Conservation (phyloP, 30 jellyfish, hydroid and myxozoan species). For the Catostylus mosaicus region DNA sequence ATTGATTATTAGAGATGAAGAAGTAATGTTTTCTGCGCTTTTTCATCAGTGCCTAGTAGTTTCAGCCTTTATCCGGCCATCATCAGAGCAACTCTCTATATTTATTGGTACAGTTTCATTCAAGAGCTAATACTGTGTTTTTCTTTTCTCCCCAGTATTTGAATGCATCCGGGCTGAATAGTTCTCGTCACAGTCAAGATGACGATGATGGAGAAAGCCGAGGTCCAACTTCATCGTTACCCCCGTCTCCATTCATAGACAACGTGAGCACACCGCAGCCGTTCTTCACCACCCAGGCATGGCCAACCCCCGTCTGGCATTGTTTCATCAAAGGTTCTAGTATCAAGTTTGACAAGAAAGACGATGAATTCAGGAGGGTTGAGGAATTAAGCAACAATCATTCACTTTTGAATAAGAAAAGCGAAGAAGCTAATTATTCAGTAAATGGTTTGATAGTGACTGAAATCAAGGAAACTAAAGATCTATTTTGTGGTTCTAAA, state of each 20-base stretch:
- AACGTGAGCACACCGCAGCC: conserved; percentile 94
- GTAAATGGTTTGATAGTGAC: conserved; percentile 80
- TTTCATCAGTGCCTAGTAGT: no score
- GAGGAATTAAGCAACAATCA: conserved; percentile 77
- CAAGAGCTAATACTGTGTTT: no score
- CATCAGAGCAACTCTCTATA: no score
- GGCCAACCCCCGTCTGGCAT: conserved; percentile 99
- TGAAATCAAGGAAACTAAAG: conserved; percentile 77
- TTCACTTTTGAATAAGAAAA: conserved; percentile 65
- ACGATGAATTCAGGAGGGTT: conserved; percentile 75
- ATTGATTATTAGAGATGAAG: no score
- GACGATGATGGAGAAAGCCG: conserved; percentile 62
- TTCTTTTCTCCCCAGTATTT: conserved; percentile 45
- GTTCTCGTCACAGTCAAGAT: conserved; percentile 67
- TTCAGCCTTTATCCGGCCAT: no score
- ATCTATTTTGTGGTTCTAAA: conserved; percentile 14
- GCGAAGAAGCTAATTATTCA: conserved; percentile 85
- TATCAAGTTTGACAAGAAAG: conserved; percentile 74
- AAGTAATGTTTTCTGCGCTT: no score
- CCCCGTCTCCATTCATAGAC: conserved; percentile 95
- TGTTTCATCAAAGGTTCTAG: conserved; percentile 93
- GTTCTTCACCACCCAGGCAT: conserved; percentile 91
- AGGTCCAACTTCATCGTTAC: conserved; percentile 63
- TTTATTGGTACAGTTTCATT: no score
- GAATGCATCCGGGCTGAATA: conserved; percentile 53